Evolutionary conservation across 2,113 vertebrate genomes (phyloP).

Genomic region (Triplophysa tibetana): DNA sequence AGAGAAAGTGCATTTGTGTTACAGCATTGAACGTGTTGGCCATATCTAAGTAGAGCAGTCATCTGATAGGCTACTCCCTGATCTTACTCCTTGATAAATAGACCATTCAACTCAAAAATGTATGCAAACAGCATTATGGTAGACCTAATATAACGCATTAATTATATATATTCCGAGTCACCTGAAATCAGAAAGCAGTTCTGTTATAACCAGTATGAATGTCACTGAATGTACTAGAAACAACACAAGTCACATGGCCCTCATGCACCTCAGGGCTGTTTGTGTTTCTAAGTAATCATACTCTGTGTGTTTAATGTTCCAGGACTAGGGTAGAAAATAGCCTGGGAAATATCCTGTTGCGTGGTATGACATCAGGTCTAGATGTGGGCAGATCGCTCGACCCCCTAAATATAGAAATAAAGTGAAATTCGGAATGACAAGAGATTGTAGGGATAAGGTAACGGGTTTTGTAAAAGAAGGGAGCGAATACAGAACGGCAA

Average conservation of each 20-base stretch:
- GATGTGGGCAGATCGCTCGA: not conserved
- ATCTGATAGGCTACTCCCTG: not conserved
- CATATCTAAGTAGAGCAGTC: not conserved
- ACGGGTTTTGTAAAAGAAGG: not conserved
- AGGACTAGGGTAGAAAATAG: slow-evolving; percentile 9
- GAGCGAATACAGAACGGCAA: not conserved
- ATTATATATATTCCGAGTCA: not conserved
- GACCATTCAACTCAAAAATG: not conserved
- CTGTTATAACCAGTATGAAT: not conserved
- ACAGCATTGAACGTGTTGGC: not conserved
- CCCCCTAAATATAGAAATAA: not conserved
- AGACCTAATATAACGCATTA: not conserved
- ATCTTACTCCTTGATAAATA: not conserved
- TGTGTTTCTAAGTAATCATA: slow-evolving; percentile 24
- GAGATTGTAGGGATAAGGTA: not conserved
- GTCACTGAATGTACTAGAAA: not conserved
- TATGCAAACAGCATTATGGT: not conserved
- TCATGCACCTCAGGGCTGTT: not conserved
- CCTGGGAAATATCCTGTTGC: not conserved
- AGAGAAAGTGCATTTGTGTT: not conserved
- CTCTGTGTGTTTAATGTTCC: slow-evolving; percentile 18
- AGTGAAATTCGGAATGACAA: not conserved
- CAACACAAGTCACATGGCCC: not conserved
- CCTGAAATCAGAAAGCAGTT: not conserved
- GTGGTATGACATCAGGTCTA: slow-evolving; percentile 25